These are phyloP conservation scores for Amphipoea lucens DNA, from an alignment of 2,888 invertebrate species.

Conservation along the genomic window DNA sequence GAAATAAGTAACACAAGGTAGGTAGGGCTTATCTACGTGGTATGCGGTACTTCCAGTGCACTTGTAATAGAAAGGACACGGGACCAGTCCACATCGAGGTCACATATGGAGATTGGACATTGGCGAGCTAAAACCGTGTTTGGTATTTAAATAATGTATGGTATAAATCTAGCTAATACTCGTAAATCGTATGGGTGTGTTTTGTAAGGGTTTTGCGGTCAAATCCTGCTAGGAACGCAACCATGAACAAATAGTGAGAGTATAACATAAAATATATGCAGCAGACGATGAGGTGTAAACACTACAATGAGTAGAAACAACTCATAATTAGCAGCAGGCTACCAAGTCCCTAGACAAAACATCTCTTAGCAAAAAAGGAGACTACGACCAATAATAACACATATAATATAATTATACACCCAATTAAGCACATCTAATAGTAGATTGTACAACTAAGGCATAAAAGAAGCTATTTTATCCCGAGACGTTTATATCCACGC, in stretches of 20 bases:
- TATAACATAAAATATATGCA: background rate
- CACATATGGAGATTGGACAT: conserved; percentile 62
- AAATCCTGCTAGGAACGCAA: background rate
- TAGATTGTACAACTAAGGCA: too few relatives aligned
- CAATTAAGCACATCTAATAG: too few relatives aligned
- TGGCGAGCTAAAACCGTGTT: conserved; percentile 26
- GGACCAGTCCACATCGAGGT: conserved; percentile 61
- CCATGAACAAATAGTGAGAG: background rate
- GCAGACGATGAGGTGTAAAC: too few relatives aligned
- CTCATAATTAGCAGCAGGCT: background rate
- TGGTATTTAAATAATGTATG: conserved; percentile 34
- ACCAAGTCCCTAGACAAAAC: background rate
- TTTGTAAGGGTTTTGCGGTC: background rate
- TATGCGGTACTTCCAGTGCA: conserved; percentile 48
- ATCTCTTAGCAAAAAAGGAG: background rate
- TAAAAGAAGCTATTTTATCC: too few relatives aligned
- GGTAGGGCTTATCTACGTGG: conserved; percentile 50
- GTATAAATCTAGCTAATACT: conserved; percentile 19
- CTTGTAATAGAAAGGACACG: conserved; percentile 61
- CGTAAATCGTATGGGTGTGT: conserved; percentile 19
- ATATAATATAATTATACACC: too few relatives aligned
- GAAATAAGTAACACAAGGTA: conserved; percentile 30
- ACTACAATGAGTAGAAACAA: background rate
- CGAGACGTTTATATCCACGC: too few relatives aligned
- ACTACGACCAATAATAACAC: too few relatives aligned